Conservation (phyloP, 2,797 vertebrate species). For the Gymnothorax javanicus region DNA sequence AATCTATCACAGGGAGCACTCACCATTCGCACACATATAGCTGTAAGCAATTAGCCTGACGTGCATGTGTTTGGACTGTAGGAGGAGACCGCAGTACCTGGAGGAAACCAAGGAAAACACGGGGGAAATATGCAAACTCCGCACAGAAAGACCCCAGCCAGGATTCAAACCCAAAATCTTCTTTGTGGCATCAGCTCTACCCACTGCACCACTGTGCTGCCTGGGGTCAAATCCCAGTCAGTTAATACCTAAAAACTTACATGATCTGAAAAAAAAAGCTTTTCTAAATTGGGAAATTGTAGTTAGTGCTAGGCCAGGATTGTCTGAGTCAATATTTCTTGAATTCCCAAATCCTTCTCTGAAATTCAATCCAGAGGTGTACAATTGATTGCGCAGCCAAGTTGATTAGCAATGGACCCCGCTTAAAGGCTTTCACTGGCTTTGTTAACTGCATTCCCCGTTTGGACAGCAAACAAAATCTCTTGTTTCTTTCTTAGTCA, state of each 20-base stretch:
- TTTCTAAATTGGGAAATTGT: not conserved
- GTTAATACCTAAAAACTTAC: not conserved
- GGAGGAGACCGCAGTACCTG: no score
- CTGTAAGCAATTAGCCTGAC: no score
- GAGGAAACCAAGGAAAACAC: no score
- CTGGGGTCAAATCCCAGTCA: not conserved
- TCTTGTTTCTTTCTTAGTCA: not conserved
- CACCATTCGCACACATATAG: no score
- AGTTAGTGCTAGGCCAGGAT: not conserved
- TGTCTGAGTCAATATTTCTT: not conserved
- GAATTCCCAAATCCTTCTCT: not conserved
- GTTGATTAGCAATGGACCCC: not conserved
- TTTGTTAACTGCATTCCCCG: not conserved
- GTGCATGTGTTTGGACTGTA: no score
- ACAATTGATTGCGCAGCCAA: not conserved
- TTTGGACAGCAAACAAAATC: not conserved
- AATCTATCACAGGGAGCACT: no score
- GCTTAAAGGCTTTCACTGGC: not conserved
- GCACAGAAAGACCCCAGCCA: no score
- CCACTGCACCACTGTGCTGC: no score
- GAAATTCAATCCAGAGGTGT: not conserved
- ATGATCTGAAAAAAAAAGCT: not conserved
- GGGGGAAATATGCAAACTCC: no score
- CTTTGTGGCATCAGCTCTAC: no score
- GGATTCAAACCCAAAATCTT: no score